Base-by-base conservation (phyloP, 2,113 vertebrate species). In the Telmatochromis sp. region DNA sequence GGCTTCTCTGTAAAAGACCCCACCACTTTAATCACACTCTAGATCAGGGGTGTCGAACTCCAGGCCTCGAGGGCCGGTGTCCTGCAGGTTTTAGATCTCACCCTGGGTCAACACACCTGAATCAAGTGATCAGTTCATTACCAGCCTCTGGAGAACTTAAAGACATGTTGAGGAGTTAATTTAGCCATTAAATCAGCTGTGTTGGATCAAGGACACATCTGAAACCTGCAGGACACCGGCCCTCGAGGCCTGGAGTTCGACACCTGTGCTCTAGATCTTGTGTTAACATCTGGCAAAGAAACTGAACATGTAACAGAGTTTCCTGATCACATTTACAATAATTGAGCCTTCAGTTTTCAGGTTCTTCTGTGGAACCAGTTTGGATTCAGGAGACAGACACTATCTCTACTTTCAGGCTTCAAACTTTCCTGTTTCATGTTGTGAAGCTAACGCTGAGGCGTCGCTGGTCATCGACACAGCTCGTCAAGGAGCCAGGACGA, bases 211-310 rank as follows among this genome's bases (percentile, higher is more conserved):
- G 40, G 40, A 40, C 0, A 40, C 40, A 12, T 40, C 11, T 40
- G 0, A 40, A 40, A 0, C 40, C 40, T 40, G 2, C 40, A 40
- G 40, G 0, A 40, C 40, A 40, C 5, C 11, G 11, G 40, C 40
- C 40, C 40, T 40, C 40, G 11, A 40, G 40, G 11, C 40, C 40
- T 40, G 40, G 40, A 40, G 40, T 40, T 40, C 0, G 11, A 40
- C 40, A 40, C 40, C 37, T 12, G 37, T 40, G 37, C 23, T 9
- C 26, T 15, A 2, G 57, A 9, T 31, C 26, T 31, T 58, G 57
- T 58, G 2, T 58, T 31, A 58, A 58, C 55, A 58, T 31, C 0
- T 17, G 55, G 5, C 26, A 58, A 0, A 58, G 55, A 58, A 58
- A 31, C 14, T 31, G 26, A 17, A 58, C 55, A 58, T 28, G 0